Percentiles rank a stretch among this genome's conserved stretches.
These are phyloP conservation scores for Pitta sordida DNA, from an alignment of 2,113 vertebrate genomes.

Conservation along the genomic window DNA sequence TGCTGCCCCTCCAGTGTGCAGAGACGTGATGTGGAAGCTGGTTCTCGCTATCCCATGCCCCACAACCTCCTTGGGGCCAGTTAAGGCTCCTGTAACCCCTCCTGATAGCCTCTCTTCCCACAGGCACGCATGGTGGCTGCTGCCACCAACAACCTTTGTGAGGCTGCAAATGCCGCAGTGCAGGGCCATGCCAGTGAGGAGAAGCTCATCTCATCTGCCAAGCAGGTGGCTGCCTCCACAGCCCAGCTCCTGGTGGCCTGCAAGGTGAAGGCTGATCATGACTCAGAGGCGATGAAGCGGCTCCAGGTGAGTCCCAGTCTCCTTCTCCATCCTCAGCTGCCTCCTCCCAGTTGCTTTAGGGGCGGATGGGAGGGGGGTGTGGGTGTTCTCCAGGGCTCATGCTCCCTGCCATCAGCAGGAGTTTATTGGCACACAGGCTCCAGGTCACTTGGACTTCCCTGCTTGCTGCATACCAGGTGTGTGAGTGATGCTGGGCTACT, in stretches of 20 bases:
- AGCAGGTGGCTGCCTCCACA: slow-evolving; percentile 98
- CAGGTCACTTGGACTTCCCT: neutral
- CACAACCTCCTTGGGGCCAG: rapidly evolving
- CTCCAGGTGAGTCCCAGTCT: slow-evolving; percentile 82
- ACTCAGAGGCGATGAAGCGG: slow-evolving; percentile 97
- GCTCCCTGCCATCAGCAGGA: neutral
- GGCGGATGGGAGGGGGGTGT: neutral
- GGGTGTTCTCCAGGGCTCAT: neutral
- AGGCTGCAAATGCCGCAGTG: slow-evolving; percentile 94
- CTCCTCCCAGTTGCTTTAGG: neutral
- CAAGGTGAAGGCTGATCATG: slow-evolving; percentile 97
- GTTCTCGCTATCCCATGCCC: neutral
- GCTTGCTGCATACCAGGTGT: rapidly evolving
- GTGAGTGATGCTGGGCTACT: neutral
- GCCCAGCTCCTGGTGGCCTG: slow-evolving; percentile 97
- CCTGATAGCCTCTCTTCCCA: neutral
- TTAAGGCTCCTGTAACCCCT: rapidly evolving
- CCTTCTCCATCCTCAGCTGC: neutral
- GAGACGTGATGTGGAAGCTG: neutral
- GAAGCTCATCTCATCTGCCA: slow-evolving; percentile 97
- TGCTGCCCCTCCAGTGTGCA: neutral
- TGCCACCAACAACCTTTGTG: slow-evolving; percentile 95
- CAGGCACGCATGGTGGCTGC: slow-evolving; percentile 97
- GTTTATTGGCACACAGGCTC: neutral
- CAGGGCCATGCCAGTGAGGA: slow-evolving; percentile 98